Conservation (phyloP, 2,888 invertebrate species). For the Eupithecia exiguata region DNA sequence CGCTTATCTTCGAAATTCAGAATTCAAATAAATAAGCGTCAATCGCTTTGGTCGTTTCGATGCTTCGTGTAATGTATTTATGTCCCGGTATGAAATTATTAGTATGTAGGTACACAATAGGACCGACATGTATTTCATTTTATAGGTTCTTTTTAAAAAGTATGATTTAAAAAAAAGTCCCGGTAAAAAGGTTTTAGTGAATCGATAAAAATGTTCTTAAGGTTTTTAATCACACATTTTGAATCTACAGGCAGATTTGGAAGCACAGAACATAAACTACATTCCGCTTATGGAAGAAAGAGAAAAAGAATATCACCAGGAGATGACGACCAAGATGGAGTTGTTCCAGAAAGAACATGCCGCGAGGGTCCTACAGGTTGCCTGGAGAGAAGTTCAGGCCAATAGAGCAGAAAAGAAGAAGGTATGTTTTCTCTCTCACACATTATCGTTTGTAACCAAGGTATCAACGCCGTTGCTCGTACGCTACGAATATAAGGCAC, state of each 20-base stretch:
- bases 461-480: not conserved
- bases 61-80: too few species aligned
- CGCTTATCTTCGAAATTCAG: too few species aligned
- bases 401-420: slow-evolving; percentile 73
- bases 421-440: slow-evolving; percentile 48
- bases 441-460: not conserved
- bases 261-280: slow-evolving; percentile 82
- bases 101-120: too few species aligned
- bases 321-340: slow-evolving; percentile 79
- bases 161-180: too few species aligned
- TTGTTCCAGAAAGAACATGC: slow-evolving; percentile 73
- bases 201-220: not conserved
- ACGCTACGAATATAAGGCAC: not conserved
- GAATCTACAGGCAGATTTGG: slow-evolving; percentile 66
- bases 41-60: too few species aligned
- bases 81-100: too few species aligned
- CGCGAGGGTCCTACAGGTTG: slow-evolving; percentile 71
- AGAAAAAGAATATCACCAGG: slow-evolving; percentile 80
- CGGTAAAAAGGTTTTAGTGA: too few species aligned
- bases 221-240: not conserved
- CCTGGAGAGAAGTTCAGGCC: slow-evolving; percentile 71
- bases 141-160: too few species aligned
- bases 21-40: too few species aligned
- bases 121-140: too few species aligned
- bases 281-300: slow-evolving; percentile 83